Conservation (phyloP, 1,140 invertebrate species). For the Epicauta chinensis region DNA sequence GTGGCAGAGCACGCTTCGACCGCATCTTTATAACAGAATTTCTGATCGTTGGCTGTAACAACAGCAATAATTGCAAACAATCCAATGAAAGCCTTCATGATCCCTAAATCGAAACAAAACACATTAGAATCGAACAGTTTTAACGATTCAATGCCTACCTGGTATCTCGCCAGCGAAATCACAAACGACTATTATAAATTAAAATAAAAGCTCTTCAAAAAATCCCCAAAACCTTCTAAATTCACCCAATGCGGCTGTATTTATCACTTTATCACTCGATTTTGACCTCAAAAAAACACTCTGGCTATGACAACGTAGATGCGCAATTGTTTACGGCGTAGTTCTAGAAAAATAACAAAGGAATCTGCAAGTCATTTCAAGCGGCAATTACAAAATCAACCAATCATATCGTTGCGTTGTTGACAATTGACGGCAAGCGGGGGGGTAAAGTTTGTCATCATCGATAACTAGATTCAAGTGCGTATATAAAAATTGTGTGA, state of each 20-base stretch:
- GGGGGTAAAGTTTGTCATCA: no score
- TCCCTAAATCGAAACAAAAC: conserved; percentile 34
- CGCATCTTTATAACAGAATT: neutral
- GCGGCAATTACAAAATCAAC: no score
- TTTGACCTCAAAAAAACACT: no score
- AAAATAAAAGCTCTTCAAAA: neutral
- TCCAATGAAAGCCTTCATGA: conserved; percentile 52
- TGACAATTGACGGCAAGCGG: no score
- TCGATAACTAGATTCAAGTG: no score
- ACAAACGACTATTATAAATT: conserved; percentile 27
- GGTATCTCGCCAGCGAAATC: conserved; percentile 44
- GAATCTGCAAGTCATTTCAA: no score
- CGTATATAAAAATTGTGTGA: no score
- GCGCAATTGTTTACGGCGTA: conserved; percentile 5
- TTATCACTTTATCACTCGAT: neutral
- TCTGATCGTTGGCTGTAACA: conserved; percentile 44
- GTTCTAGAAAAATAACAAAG: neutral
- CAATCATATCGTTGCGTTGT: no score
- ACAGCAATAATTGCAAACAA: conserved; percentile 48
- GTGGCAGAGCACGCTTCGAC: neutral
- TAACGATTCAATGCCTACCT: conserved; percentile 29
- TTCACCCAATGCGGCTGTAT: neutral
- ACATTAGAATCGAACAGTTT: conserved; percentile 1
- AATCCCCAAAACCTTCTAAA: neutral
- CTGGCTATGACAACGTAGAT: no score